Evolutionary conservation across 2,113 vertebrate species (phyloP).

Genomic region (Aegithalos caudatus): DNA sequence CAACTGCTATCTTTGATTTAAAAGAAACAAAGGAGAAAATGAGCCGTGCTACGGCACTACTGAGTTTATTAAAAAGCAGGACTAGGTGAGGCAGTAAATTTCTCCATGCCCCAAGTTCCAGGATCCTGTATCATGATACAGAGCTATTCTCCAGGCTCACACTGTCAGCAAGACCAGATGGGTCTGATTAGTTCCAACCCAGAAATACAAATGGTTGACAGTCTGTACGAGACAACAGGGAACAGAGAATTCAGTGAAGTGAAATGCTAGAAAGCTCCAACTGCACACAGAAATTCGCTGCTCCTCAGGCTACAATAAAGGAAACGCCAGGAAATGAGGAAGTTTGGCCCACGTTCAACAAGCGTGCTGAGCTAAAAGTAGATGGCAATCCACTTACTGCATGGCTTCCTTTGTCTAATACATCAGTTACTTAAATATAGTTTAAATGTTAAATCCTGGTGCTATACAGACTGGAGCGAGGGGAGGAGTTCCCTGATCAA

Average conservation of each 20-base stretch:
- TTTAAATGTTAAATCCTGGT: not conserved
- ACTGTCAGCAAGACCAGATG: slow-evolving; percentile 55
- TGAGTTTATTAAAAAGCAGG: not conserved
- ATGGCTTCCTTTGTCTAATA: slow-evolving; percentile 24
- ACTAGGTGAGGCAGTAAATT: not conserved
- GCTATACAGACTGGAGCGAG: not conserved
- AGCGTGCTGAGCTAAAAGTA: slow-evolving; percentile 41
- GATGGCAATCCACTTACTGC: slow-evolving; percentile 18
- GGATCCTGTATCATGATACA: slow-evolving; percentile 5
- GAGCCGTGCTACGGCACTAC: not conserved
- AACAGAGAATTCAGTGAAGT: slow-evolving; percentile 43
- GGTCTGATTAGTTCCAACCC: slow-evolving; percentile 64
- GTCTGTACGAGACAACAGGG: slow-evolving; percentile 57
- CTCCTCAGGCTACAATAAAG: slow-evolving; percentile 44
- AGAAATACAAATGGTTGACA: slow-evolving; percentile 64
- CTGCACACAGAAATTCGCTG: not conserved
- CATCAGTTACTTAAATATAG: not conserved
- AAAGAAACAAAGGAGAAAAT: not conserved
- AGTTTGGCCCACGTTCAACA: slow-evolving; percentile 34
- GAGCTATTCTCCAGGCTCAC: slow-evolving; percentile 37
- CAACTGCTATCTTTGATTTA: not conserved
- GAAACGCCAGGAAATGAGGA: slow-evolving; percentile 17
- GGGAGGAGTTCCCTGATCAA: not conserved
- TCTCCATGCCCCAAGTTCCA: not conserved
- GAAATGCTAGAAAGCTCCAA: slow-evolving; percentile 57